Evolutionary conservation across 2,113 vertebrate genomes (phyloP).

Genomic region (Empidonax traillii): DNA sequence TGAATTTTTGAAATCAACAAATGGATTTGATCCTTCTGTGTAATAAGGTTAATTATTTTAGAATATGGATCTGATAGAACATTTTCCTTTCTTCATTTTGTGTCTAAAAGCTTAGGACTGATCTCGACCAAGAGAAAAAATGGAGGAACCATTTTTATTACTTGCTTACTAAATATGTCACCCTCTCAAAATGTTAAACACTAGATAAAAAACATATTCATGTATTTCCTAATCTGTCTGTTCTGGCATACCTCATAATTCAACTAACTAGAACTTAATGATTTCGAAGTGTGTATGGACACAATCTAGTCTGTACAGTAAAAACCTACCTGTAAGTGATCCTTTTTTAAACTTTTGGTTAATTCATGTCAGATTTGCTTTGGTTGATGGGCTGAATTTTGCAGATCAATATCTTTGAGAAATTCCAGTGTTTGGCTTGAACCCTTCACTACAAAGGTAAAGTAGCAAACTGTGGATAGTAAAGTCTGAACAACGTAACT

Average conservation of each 20-base stretch:
- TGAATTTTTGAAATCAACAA: constrained; percentile 23
- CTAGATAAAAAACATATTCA: not conserved
- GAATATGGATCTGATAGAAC: not conserved
- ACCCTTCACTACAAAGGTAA: not conserved
- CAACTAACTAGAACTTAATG: not conserved
- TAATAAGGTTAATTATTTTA: constrained; percentile 22
- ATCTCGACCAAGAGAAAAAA: not conserved
- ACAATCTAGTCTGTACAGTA: not conserved
- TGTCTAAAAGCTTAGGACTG: not conserved
- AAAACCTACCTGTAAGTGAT: not conserved
- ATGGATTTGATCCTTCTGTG: constrained; percentile 7
- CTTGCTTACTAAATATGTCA: not conserved
- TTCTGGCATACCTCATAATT: not conserved
- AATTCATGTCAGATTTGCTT: not conserved
- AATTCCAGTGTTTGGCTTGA: not conserved
- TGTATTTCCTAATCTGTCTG: not conserved
- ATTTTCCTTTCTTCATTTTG: constrained; percentile 22
- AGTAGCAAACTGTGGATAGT: not conserved
- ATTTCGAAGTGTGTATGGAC: not conserved
- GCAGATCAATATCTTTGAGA: not conserved
- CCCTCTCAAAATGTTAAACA: not conserved
- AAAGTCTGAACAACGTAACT: not conserved
- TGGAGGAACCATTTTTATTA: not conserved
- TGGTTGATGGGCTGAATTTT: not conserved
- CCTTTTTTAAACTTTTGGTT: not conserved